Base-by-base conservation (phyloP, 2,888 invertebrate genomes). In the Luperina nickerlii region DNA sequence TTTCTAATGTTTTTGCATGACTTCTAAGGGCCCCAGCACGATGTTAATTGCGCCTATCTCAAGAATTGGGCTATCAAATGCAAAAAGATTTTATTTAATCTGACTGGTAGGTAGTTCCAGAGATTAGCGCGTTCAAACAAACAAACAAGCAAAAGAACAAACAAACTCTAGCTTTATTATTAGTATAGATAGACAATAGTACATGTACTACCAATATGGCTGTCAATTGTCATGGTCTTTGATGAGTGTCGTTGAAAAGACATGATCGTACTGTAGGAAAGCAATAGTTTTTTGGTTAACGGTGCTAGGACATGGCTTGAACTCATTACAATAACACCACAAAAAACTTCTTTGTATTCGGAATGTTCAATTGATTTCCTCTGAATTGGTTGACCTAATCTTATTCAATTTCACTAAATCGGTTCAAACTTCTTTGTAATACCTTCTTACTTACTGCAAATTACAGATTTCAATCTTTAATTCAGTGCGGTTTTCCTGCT, bases 181-280 rank as follows among this genome's bases (percentile, higher is more conserved):
- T 57, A 57, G 24, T 57, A 24, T 24, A 20, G 1, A 20, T 2
- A 8, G 77, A 84, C 82, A 81, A 78, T 87, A 60, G 65, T 48
- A 80, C 78, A 24, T 68, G 78, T 72, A 42, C 62, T 72, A 67
- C 67, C 57, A 68, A 78, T 84, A 84, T 79, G 67, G 54, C 15
- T 63, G 42, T 9, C 68, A 20, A 18, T 60, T 38, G n/a, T 38
- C 38, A 60, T 62, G 38, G 57, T 77, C 57, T 78, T 45, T 65
- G 8, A 62, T 54, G n/a, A 42, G 20, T 45, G 20, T 20, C n/a
- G 18, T 54, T 38, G 20, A 71, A 70, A 27, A 65, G 6, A 67
- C 45, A 48, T 27, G 48, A 20, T 51, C 3, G 51, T 45, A 27
- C 51, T 71, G 27, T 60, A 48, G 15, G 15, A 15, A 69, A 42